Percentiles rank a stretch among this genome's conserved stretches.
Conservation (phyloP, 2,888 invertebrate genomes). For the Elysia crispata region DNA sequence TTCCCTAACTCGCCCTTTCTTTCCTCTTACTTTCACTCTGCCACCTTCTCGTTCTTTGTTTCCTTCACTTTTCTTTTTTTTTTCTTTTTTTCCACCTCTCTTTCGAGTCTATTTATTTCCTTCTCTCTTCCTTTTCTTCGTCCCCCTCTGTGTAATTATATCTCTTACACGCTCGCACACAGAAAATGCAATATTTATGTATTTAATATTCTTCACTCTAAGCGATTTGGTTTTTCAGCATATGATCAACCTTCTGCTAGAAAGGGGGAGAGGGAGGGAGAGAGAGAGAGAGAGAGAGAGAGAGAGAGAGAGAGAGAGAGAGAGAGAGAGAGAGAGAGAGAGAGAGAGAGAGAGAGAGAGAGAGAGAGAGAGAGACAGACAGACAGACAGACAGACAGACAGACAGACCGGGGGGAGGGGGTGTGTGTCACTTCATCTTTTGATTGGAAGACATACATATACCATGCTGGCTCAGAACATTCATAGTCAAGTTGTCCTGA, state of each 20-base stretch:
- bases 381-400: conserved; percentile 23
- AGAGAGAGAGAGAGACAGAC: conserved; percentile 18
- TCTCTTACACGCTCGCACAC: neutral
- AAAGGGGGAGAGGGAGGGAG: neutral
- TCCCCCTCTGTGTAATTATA: neutral
- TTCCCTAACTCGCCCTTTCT: neutral
- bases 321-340: conserved; percentile 12
- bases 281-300: neutral
- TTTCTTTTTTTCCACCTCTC: neutral
- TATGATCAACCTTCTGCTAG: neutral
- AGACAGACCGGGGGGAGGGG: neutral
- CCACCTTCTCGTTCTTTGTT: neutral
- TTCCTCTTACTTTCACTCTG: neutral
- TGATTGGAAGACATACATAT: too few relatives aligned
- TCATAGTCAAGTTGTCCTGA: too few relatives aligned
- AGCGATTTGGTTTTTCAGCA: too few relatives aligned
- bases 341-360: conserved; percentile 15
- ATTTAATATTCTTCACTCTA: too few relatives aligned
- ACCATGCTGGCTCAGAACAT: too few relatives aligned
- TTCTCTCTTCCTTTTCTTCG: neutral
- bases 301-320: conserved; percentile 13
- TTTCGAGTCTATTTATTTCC: neutral
- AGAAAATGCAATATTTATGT: too few relatives aligned
- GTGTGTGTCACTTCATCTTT: too few relatives aligned
- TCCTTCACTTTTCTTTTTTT: neutral